Conservation (phyloP, 2,797 vertebrate genomes). For the Alca torda region DNA sequence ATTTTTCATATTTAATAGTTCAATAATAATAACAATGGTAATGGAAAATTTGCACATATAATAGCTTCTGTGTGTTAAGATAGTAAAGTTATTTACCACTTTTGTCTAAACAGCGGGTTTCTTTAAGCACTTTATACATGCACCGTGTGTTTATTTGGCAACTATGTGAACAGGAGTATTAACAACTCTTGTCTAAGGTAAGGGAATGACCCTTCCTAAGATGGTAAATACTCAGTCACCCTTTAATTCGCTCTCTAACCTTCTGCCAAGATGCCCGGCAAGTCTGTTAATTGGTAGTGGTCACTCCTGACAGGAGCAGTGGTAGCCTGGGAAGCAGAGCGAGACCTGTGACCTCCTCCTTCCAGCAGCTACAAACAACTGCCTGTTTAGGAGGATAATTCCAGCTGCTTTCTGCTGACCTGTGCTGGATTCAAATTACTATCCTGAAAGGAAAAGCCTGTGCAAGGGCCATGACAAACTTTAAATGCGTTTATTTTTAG, state of each 20-base stretch:
- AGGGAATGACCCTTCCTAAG: background rate
- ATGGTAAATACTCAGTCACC: background rate
- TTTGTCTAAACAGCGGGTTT: background rate
- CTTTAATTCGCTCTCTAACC: background rate
- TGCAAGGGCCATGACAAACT: background rate
- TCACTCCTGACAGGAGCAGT: background rate
- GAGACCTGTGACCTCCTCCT: background rate
- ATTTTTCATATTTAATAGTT: background rate
- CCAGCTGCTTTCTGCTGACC: background rate
- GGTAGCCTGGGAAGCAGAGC: background rate
- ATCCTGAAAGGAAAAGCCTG: background rate
- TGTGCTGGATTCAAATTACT: background rate
- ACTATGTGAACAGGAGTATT: background rate
- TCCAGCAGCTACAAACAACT: background rate
- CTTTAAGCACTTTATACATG: background rate
- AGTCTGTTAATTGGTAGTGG: background rate
- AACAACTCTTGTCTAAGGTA: background rate
- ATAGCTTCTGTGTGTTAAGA: background rate
- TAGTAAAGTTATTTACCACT: background rate
- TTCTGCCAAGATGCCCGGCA: background rate
- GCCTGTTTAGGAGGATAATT: background rate
- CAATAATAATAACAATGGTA: background rate
- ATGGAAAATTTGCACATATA: background rate
- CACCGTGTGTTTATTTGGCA: background rate
- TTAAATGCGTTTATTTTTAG: constrained; percentile 18